phyloP scores from a whole-genome alignment of 1,140 invertebrate species.

The Drosophila oshimai region DNA sequence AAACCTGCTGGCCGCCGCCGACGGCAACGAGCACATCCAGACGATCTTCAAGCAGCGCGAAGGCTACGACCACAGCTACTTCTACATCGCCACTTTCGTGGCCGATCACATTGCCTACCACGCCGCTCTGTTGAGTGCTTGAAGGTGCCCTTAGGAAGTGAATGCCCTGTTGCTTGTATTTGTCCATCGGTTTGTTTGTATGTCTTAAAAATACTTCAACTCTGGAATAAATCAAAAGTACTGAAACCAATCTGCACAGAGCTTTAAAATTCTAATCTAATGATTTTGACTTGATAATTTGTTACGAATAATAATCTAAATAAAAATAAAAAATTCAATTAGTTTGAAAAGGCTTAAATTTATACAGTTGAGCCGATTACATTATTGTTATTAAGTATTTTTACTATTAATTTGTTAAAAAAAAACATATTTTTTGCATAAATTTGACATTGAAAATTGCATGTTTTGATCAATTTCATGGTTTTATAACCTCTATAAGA shows the following conservation, averaged over 20 bases:
- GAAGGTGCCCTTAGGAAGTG: not conserved
- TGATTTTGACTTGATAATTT: too few species aligned
- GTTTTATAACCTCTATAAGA: too few species aligned
- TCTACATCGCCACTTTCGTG: constrained; percentile 96
- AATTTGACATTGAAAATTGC: too few species aligned
- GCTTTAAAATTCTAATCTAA: not conserved
- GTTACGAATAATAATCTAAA: too few species aligned
- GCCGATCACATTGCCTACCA: constrained; percentile 97
- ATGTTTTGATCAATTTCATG: too few species aligned
- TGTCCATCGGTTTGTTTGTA: constrained; percentile 11
- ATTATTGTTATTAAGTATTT: too few species aligned
- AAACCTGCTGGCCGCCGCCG: constrained; percentile 89
- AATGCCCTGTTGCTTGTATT: not conserved
- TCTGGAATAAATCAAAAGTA: constrained; percentile 6
- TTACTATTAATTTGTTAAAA: too few species aligned
- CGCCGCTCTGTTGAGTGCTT: constrained; percentile 87
- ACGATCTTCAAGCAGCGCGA: constrained; percentile 91
- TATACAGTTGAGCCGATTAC: too few species aligned
- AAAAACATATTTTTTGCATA: too few species aligned
- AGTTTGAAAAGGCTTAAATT: too few species aligned
- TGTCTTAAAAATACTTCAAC: not conserved
- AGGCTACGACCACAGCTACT: constrained; percentile 98
- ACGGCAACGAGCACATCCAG: constrained; percentile 87
- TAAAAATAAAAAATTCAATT: too few species aligned
- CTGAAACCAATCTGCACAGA: not conserved